Percentiles rank a stretch among this genome's conserved stretches.
These are phyloP conservation scores for Homalodisca vitripennis DNA, from an alignment of 1,140 invertebrate species.

Conservation along the genomic window DNA sequence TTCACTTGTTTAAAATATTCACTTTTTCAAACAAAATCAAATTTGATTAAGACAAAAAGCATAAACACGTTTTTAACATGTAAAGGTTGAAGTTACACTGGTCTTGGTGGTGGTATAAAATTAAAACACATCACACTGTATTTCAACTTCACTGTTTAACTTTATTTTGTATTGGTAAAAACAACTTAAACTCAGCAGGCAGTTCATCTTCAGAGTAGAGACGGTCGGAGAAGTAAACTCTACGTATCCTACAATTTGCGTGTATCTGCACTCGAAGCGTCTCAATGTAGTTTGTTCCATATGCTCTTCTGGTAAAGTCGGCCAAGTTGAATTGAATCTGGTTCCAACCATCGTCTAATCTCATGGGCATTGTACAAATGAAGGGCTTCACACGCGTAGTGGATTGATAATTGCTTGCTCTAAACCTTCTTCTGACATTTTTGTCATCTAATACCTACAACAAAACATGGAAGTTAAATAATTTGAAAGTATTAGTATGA, in stretches of 20 bases:
- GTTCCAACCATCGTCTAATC: conserved; percentile 98
- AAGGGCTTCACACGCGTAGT: conserved; percentile 97
- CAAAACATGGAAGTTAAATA: too few species aligned
- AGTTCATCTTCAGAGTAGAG: conserved; percentile 99
- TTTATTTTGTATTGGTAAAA: conserved; percentile 87
- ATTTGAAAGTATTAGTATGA: too few species aligned
- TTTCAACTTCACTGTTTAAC: conserved; percentile 54
- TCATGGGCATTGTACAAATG: conserved; percentile 99
- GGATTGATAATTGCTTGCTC: conserved; percentile 98
- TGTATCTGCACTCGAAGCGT: conserved; percentile 97
- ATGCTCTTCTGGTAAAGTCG: conserved; percentile 96
- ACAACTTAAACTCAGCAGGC: conserved; percentile 98
- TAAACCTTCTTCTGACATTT: conserved; percentile 91
- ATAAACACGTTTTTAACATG: too few species aligned
- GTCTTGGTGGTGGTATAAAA: neutral
- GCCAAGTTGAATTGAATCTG: conserved; percentile 98
- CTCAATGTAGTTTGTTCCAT: conserved; percentile 99
- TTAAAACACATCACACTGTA: neutral
- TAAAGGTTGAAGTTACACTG: neutral
- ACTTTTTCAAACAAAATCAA: too few species aligned
- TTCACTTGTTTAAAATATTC: too few species aligned
- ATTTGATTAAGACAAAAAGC: too few species aligned
- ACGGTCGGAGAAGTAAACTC: conserved; percentile 98
- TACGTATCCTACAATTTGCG: conserved; percentile 96
- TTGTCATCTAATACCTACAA: conserved; percentile 94